Evolutionary conservation across 1,140 invertebrate species (phyloP), one percentile per base, ranked within the genome.

Genomic region (Drosophila sp.): DNA sequence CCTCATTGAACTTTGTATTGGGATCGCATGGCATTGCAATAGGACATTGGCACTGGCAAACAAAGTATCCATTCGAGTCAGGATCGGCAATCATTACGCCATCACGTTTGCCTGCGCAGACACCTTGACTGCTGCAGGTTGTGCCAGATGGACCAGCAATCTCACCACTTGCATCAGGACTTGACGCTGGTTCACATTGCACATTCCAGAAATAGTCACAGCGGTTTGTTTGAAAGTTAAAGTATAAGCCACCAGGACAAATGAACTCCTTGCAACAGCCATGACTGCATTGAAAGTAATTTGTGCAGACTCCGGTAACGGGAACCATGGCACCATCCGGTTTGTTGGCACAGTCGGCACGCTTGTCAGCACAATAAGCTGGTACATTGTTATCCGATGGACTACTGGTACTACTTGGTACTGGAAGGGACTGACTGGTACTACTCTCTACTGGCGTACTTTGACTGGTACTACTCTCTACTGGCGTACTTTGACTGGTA

Each of bases 41-140:
- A 9, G 83, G 76, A 11, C 83, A 87, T 21, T 87, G 79, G 32
- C 83, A 87, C 32, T 87, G 83, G 62, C 83, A 87, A 0, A 87
- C 51, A 0, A 87, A 54, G 27, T 53, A 87, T 13, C 83, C 83
- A 38, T 79, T 89, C 0, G 72, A 62, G 0, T 72, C 27, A 6
- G 72, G 54, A 58, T 82, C 32, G 13, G 56, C 25, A 18, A 89
- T 48, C 65, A 53, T 45, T 0, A 0, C 2, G n/a, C 83, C 83
- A 21, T 87, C 83, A 0, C 8, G 25, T 8, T 74, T 14, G 0
- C 41, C 36, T 4, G 53, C 32, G 6, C 83, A 87, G 0, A 59
- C 40, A 5, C 63, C 18, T 29, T 71, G 66, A 40, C 45, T 61
- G 8, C 41, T 41, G 46, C 83, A 87, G 5, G 51, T 46, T 2